Conservation (phyloP, 2,888 invertebrate genomes). For the Drosophila robusta region DNA sequence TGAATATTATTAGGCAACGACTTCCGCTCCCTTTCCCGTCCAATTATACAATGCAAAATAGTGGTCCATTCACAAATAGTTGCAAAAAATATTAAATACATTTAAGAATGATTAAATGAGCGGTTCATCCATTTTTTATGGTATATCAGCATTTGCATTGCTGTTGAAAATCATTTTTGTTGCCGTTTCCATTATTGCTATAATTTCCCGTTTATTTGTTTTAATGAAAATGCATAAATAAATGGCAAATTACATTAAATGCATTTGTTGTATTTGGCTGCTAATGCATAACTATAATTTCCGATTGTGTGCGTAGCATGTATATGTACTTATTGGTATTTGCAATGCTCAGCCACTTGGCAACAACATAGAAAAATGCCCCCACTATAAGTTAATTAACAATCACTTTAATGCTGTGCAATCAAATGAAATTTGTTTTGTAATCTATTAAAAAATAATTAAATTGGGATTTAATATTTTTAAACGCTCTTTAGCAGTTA, state of each 20-base stretch:
- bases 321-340: conserved; percentile 37
- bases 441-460: conserved; percentile 21
- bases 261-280: conserved; percentile 50
- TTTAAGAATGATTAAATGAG: conserved; percentile 45
- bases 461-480: conserved; percentile 1
- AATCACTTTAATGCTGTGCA: conserved; percentile 52
- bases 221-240: conserved; percentile 77
- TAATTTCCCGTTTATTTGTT: conserved; percentile 74
- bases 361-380: conserved; percentile 42
- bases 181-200: conserved; percentile 66
- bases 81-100: conserved; percentile 16
- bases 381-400: conserved; percentile 65
- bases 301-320: conserved; percentile 51
- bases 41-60: conserved; percentile 32
- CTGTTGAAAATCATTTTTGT: conserved; percentile 51
- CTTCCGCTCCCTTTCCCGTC: conserved; percentile 32
- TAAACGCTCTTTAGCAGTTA: too few species aligned
- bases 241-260: conserved; percentile 78
- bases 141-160: conserved; percentile 37
- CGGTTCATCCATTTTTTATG: conserved; percentile 41
- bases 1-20: conserved; percentile 26
- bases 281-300: conserved; percentile 65
- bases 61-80: conserved; percentile 3
- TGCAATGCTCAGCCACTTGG: conserved; percentile 41
- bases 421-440: conserved; percentile 17